phyloP scores from a whole-genome alignment of 1,140 invertebrate species.

The Drosophila quadrilineata region DNA sequence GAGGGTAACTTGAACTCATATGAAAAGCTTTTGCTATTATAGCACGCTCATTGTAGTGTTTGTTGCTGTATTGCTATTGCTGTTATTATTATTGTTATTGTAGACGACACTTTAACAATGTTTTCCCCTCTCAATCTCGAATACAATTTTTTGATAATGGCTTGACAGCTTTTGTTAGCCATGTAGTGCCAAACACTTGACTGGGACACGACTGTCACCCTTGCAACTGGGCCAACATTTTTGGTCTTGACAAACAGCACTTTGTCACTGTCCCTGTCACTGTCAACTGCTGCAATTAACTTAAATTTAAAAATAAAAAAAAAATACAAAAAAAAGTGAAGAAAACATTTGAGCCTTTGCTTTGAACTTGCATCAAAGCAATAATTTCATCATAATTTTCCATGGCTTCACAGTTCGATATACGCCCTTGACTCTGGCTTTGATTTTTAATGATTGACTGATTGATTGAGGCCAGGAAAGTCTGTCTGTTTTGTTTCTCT shows the following conservation, averaged over 20 bases:
- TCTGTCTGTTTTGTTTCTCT: too few relatives aligned
- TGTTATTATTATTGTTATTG: constrained; percentile 75
- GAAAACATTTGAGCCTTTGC: constrained; percentile 38
- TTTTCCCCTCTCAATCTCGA: constrained; percentile 1
- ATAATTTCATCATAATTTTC: too few relatives aligned
- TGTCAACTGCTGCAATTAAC: constrained; percentile 40
- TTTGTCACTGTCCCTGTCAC: constrained; percentile 9
- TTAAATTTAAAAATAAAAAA: constrained; percentile 36
- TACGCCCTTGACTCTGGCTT: too few relatives aligned
- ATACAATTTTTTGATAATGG: constrained; percentile 15
- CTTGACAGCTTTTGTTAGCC: constrained; percentile 68
- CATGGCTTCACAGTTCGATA: too few relatives aligned
- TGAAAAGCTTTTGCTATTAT: constrained; percentile 75
- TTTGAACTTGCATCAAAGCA: constrained; percentile 30
- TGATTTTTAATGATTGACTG: constrained; percentile 48
- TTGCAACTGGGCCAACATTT: too few relatives aligned
- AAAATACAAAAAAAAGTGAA: constrained; percentile 33
- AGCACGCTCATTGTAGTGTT: constrained; percentile 52
- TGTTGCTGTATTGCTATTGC: constrained; percentile 62
- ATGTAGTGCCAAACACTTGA: constrained; percentile 68
- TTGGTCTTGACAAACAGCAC: too few relatives aligned
- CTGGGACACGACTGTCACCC: too few relatives aligned
- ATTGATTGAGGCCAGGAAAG: too few relatives aligned
- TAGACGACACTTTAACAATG: constrained; percentile 71
- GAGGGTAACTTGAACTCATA: constrained; percentile 47